Evolutionary conservation across 2,113 vertebrate genomes (phyloP).

Genomic region (Melanerpes aurifrons): DNA sequence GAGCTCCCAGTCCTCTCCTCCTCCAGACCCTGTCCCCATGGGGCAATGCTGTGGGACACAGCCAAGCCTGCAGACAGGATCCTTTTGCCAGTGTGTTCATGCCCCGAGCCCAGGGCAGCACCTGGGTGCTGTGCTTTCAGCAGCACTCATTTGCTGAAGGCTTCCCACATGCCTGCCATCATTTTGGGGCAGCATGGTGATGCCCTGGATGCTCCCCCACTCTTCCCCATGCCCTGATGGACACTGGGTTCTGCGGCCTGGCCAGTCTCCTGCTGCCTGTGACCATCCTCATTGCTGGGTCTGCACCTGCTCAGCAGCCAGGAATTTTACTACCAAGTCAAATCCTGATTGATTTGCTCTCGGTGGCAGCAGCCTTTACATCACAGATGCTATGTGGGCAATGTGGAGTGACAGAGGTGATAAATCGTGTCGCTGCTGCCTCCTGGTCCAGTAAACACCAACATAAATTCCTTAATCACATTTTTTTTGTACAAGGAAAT

Average conservation of each 20-base stretch:
- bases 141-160: fast-evolving
- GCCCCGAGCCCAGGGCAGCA: not conserved
- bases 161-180: fast-evolving
- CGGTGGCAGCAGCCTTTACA: not conserved
- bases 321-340: not conserved
- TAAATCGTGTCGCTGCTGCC: fast-evolving
- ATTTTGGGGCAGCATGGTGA: fast-evolving
- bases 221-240: not conserved
- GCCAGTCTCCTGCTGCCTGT: not conserved
- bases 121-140: too few species aligned
- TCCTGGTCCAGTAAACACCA: not conserved
- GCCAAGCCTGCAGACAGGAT: not conserved
- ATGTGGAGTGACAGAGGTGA: not conserved
- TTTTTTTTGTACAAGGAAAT: not conserved
- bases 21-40: fast-evolving
- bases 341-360: not conserved
- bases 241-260: not conserved
- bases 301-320: not conserved
- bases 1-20: not conserved
- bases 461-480: fast-evolving
- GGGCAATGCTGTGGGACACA: fast-evolving
- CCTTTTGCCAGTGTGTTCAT: fast-evolving
- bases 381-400: not conserved
- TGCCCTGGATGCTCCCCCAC: fast-evolving
- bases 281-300: fast-evolving